Base-by-base conservation (phyloP, 2,113 vertebrate species). In the Sula dactylatra region DNA sequence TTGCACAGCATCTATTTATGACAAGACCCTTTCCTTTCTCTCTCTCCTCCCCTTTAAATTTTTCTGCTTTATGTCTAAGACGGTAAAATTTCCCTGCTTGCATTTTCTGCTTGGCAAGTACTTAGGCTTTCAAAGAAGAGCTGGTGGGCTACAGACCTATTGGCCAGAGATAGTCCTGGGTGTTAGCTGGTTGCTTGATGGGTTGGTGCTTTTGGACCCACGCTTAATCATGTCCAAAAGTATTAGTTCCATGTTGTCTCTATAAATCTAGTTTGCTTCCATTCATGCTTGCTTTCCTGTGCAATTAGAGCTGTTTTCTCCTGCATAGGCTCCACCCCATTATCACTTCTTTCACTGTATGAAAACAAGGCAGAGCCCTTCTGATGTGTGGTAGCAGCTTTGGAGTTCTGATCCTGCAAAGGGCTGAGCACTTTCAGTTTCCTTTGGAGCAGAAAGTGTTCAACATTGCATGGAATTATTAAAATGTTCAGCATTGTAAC, bases 221-320 rank as follows among this genome's bases (percentile, higher is more conserved):
- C 50, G 32, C 54, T 85, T 88, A 91, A 74, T 54, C 62, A 80
- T 88, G 82, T 91, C 91, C 93, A 72, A 84, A 97, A 94, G 84
- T 88, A 83, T 96, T 89, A 91, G 84, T 93, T 94, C 87, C 59
- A 31, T 78, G 74, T 91, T 90, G 54, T 82, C 76, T 87, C 82
- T 89, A 13, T 77, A 95, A 95, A 87, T 93, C 86, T 94, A 94
- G 96, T 95, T 95, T 90, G 70, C 89, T 94, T 95, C 84, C 94
- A 92, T 89, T 94, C 81, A 82, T 73, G 78, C 84, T 95, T 80
- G 64, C 93, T 95, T 95, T 94, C 78, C 82, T 83, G 74, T 91
- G 91, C 95, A 95, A 89, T 95, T 93, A 95, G 94, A 34, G 66
- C 73, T 97, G 86, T 69, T 93, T 94, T 70, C 83, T 92, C 66